Evolutionary conservation across 2,888 invertebrate genomes (phyloP).

Genomic region (Nematopogon swammerdamellus): DNA sequence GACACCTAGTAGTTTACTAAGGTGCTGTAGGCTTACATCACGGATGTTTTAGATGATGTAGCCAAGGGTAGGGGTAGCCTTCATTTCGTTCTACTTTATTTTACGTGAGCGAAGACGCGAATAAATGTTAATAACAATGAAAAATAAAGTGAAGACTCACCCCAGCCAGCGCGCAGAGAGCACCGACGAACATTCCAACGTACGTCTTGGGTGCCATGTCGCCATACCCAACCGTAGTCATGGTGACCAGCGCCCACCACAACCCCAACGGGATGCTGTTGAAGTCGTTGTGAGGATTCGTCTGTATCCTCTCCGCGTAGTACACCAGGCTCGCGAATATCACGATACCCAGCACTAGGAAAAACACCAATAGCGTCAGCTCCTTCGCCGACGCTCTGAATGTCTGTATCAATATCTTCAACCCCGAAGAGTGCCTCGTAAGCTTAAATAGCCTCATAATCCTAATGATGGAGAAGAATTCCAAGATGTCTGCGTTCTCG

Average conservation of each 20-base stretch:
- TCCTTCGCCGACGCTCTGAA: conserved; percentile 97
- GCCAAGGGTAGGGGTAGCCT: no score
- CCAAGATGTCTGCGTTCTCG: conserved; percentile 93
- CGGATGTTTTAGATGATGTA: no score
- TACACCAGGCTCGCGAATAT: conserved; percentile 98
- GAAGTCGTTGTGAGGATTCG: conserved; percentile 95
- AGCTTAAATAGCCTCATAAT: conserved; percentile 97
- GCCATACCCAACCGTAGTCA: conserved; percentile 98
- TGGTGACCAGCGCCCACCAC: conserved; percentile 99
- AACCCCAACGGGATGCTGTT: conserved; percentile 96
- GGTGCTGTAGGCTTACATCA: no score
- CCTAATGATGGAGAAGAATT: conserved; percentile 96
- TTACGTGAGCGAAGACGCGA: no score
- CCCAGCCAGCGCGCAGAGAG: conserved; percentile 96
- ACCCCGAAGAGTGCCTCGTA: conserved; percentile 94
- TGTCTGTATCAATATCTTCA: conserved; percentile 97
- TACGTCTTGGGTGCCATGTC: conserved; percentile 99
- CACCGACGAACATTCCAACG: conserved; percentile 98
- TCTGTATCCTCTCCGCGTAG: conserved; percentile 95
- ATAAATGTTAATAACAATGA: no score
- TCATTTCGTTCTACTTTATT: no score
- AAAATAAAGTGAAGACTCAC: conserved; percentile 50
- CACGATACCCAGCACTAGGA: conserved; percentile 95
- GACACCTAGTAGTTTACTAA: no score
- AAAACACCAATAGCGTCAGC: conserved; percentile 93